phyloP scores from a whole-genome alignment of 2,113 vertebrate genomes.

The Peromyscus polionotus region DNA sequence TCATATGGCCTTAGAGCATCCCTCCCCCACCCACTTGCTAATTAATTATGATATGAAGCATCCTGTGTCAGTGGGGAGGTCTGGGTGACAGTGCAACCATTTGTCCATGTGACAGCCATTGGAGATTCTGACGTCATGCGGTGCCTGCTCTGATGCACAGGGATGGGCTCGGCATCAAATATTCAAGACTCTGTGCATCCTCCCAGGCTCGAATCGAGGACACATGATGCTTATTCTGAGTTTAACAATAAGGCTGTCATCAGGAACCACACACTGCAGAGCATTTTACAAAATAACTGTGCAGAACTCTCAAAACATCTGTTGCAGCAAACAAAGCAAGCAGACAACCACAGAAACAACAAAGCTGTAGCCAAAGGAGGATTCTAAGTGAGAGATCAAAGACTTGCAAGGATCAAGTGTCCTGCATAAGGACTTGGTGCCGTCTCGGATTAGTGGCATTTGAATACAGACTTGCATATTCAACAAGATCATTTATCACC shows the following conservation, averaged over 20 bases:
- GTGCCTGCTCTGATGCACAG: not conserved
- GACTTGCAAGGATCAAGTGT: not conserved
- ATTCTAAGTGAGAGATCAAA: not conserved
- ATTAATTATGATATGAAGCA: not conserved
- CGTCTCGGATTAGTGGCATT: not conserved
- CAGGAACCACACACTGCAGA: not conserved
- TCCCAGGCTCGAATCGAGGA: not conserved
- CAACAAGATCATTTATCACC: not conserved
- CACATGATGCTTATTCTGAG: not conserved
- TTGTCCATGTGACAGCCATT: accelerated
- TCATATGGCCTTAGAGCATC: not conserved
- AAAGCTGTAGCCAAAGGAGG: not conserved
- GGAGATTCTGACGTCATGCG: not conserved
- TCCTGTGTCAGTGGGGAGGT: not conserved
- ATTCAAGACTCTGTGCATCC: not conserved
- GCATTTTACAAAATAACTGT: not conserved
- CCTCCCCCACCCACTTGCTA: not conserved
- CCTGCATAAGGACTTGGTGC: not conserved
- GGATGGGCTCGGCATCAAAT: not conserved
- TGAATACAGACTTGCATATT: not conserved
- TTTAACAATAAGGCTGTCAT: not conserved
- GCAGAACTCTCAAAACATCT: not conserved
- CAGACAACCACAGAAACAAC: not conserved
- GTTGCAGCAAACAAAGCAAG: not conserved
- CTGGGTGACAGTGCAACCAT: not conserved